phyloP scores from a whole-genome alignment of 2,797 vertebrate genomes.

The Neostethus bicornis region DNA sequence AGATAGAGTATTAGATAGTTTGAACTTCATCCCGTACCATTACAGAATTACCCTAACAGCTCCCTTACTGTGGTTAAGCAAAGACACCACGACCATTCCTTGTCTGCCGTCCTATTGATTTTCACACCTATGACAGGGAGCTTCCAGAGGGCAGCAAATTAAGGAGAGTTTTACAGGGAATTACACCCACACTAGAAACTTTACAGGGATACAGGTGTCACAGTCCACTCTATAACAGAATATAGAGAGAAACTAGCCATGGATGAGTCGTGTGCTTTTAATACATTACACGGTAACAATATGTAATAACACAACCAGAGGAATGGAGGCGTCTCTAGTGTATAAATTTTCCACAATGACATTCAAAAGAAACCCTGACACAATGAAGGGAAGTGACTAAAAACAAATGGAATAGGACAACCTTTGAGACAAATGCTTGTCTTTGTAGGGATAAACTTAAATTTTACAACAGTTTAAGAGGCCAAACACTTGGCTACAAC shows the following conservation, averaged over 20 bases:
- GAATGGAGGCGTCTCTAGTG: conserved; percentile 17
- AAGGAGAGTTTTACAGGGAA: conserved; percentile 92
- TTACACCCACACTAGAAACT: conserved; percentile 95
- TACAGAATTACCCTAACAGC: conserved; percentile 84
- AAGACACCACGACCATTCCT: conserved; percentile 66
- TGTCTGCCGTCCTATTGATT: conserved; percentile 79
- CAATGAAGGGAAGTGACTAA: conserved; percentile 11
- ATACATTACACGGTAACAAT: conserved; percentile 41
- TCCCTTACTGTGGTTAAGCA: conserved; percentile 61
- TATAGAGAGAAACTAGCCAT: conserved; percentile 36
- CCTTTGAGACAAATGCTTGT: too few relatives aligned
- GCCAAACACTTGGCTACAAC: too few relatives aligned
- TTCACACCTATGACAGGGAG: conserved; percentile 74
- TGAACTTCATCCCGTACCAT: conserved; percentile 72
- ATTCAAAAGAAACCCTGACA: conserved; percentile 32
- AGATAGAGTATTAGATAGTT: conserved; percentile 75
- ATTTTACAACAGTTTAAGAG: too few relatives aligned
- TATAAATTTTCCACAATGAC: conserved; percentile 20
- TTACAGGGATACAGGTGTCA: conserved; percentile 88
- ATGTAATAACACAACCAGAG: conserved; percentile 21
- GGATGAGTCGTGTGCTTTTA: conserved; percentile 38
- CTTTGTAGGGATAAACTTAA: too few relatives aligned
- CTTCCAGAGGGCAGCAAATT: conserved; percentile 91
- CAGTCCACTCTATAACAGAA: conserved; percentile 52
- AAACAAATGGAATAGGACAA: too few relatives aligned